Base-by-base conservation (phyloP, 2,113 vertebrate species). In the Maccullochella peelii region DNA sequence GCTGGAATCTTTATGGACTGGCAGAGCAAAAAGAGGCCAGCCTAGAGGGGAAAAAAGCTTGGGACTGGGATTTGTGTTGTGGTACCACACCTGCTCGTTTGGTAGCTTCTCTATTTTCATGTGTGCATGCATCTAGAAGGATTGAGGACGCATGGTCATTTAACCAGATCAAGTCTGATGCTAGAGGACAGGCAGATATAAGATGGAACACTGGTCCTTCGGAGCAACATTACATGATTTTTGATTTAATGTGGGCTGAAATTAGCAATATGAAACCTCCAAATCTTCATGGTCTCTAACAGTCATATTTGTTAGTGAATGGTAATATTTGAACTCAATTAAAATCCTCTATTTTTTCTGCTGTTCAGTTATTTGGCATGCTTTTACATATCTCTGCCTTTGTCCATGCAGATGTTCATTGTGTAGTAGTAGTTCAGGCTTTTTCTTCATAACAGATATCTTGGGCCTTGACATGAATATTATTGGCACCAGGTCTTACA, bases 1-100 rank as follows among this genome's bases (percentile, higher is more conserved):
- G 44, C 86, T 88, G 91, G 90, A 94, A 93, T 94, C 92, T 92
- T 92, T 91, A 89, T 91, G 73, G 86, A 91, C 87, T 88, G 89
- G 85, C 88, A 88, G 84, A 77, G 78, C 72, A 67, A 86, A 63
- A 86, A 58, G 79, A 82, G 91, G 86, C 86, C 73, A 65, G 82
- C 62, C 68, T 69, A n/a, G 55, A 84, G 78, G 80, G 84, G 77
- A 1, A 61, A 77, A 81, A 57, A 16, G 52, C 59, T 25, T 69
- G 63, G 20, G 83, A 62, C 78, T 85, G 73, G 73, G 73, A 85
- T 83, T 82, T 74, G 75, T 86, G 66, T 75, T 49, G 18, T n/a
- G 40, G 80, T 75, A 81, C 58, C 69, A 25, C 70, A 86, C 86
- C 87, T 88, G 82, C 66, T 36, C 20, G 21, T 83, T 50, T 50